A percentile compares a stretch with the other conserved stretches of the same genome.
These are phyloP conservation scores for Pelusios castaneus DNA, from an alignment of 2,113 vertebrate species.

Conservation along the genomic window DNA sequence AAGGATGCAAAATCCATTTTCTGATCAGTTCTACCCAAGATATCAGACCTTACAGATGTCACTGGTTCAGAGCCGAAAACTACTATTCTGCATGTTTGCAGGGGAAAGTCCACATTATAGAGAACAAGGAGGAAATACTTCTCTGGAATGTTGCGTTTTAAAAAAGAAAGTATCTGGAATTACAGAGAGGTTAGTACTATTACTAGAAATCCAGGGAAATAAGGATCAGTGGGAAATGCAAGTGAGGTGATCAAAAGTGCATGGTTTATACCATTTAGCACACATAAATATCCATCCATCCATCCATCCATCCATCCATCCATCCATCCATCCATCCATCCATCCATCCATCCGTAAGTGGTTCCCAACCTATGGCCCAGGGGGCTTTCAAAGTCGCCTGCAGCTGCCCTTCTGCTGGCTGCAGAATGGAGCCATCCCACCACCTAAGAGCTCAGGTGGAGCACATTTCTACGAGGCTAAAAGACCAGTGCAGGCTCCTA, in stretches of 20 bases:
- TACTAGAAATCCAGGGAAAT: background rate
- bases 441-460: too few species aligned
- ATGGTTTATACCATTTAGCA: slow-evolving; percentile 68
- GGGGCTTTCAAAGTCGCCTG: too few species aligned
- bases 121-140: background rate
- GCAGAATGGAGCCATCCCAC: too few species aligned
- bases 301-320: too few species aligned
- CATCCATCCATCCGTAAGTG: too few species aligned
- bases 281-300: slow-evolving; percentile 53
- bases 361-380: too few species aligned
- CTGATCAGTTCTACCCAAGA: too few species aligned
- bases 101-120: background rate
- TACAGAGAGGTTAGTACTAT: background rate
- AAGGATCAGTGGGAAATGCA: background rate
- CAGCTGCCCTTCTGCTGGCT: too few species aligned
- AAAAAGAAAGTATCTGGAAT: background rate
- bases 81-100: fast-evolving
- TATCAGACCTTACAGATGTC: background rate
- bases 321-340: too few species aligned
- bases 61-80: background rate
- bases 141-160: background rate
- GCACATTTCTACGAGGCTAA: too few species aligned
- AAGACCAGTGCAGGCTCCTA: too few species aligned
- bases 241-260: slow-evolving; percentile 29
- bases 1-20: too few species aligned